Evolutionary conservation across 2,888 invertebrate species (phyloP).

Genomic region (Andrena flavipes): DNA sequence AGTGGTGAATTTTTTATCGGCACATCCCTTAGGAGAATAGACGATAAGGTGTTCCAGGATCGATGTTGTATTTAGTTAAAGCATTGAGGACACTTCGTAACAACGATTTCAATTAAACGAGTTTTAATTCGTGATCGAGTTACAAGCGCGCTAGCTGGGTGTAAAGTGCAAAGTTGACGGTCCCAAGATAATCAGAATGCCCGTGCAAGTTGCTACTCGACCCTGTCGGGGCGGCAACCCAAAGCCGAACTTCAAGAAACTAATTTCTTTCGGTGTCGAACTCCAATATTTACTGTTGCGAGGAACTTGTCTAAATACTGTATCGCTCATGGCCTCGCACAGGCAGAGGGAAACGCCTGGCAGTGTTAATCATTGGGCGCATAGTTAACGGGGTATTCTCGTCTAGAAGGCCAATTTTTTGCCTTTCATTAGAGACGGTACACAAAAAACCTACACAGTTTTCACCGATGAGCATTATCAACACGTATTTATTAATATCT

Average conservation of each 20-base stretch:
- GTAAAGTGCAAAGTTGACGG: not conserved
- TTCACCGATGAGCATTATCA: too few species aligned
- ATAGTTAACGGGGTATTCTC: not conserved
- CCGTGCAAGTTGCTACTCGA: not conserved
- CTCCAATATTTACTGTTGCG: conserved; percentile 39
- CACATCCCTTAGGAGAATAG: not conserved
- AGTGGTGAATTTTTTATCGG: not conserved
- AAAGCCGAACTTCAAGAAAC: conserved; percentile 41
- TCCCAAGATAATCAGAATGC: conserved; percentile 7
- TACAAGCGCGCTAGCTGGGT: not conserved
- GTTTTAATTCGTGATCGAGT: not conserved
- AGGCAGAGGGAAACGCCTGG: not conserved
- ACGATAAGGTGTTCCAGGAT: not conserved
- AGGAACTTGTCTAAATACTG: conserved; percentile 21
- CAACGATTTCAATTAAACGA: conserved; percentile 14
- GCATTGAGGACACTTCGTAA: not conserved
- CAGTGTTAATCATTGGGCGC: not conserved
- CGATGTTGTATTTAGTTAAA: not conserved
- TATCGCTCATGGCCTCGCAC: conserved; percentile 1
- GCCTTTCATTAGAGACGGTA: too few species aligned
- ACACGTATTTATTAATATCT: too few species aligned
- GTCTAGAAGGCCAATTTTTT: too few species aligned
- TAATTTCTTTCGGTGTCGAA: conserved; percentile 38
- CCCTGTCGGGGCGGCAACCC: conserved; percentile 1
- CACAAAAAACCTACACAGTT: too few species aligned